These are phyloP conservation scores for Urocynchramus pylzowi DNA, from an alignment of 2,113 vertebrate species.

Conservation along the genomic window DNA sequence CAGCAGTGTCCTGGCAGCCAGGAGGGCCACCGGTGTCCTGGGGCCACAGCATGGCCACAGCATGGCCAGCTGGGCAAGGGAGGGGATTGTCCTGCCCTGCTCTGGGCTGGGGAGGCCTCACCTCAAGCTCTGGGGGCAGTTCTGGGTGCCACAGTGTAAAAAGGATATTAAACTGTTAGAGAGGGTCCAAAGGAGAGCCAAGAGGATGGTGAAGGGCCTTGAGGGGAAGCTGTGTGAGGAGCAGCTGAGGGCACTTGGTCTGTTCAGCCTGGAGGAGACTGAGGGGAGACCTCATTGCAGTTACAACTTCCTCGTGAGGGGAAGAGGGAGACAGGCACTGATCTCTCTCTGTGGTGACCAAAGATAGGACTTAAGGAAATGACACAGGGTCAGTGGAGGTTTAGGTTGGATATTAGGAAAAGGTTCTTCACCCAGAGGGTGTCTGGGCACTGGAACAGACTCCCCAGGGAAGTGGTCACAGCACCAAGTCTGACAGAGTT, in stretches of 20 bases:
- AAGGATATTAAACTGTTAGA: accelerated
- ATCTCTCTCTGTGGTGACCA: no score
- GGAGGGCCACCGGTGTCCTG: accelerated
- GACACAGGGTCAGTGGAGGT: not conserved
- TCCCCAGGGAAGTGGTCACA: not conserved
- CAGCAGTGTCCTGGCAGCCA: not conserved
- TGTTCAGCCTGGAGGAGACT: not conserved
- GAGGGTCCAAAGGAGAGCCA: not conserved
- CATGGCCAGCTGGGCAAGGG: accelerated
- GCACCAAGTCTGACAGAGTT: not conserved
- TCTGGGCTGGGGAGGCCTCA: accelerated
- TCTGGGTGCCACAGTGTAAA: accelerated
- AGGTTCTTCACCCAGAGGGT: not conserved
- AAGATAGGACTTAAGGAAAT: not conserved
- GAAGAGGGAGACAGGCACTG: not conserved
- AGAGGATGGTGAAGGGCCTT: not conserved
- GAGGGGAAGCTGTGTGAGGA: accelerated
- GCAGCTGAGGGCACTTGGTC: accelerated
- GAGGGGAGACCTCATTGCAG: accelerated
- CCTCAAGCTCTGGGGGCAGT: accelerated
- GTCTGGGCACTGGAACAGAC: accelerated
- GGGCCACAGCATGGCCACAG: accelerated
- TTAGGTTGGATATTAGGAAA: not conserved
- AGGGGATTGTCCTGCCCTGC: not conserved
- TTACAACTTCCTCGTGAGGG: accelerated